These are phyloP conservation scores for Lasioglossum vierecki DNA, from an alignment of 2,888 invertebrate species.

Conservation along the genomic window DNA sequence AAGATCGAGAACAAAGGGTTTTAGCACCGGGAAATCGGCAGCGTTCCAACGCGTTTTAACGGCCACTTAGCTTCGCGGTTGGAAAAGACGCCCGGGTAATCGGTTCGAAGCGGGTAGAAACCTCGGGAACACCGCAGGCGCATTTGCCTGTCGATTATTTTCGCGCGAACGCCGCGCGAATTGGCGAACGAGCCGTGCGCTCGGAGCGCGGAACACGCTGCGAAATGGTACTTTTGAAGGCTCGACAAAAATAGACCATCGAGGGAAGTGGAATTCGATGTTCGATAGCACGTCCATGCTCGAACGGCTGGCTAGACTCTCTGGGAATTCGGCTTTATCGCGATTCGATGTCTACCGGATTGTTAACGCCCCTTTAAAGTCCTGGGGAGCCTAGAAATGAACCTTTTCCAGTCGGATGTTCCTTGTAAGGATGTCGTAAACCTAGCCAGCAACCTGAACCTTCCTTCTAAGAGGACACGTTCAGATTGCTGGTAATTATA, in stretches of 20 bases:
- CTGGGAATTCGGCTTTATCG: constrained; percentile 53
- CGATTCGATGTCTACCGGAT: constrained; percentile 15
- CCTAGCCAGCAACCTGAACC: neutral
- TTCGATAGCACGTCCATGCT: constrained; percentile 14
- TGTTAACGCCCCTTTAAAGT: constrained; percentile 42
- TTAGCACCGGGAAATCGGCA: constrained; percentile 43
- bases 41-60: constrained; percentile 35
- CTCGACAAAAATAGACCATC: constrained; percentile 35
- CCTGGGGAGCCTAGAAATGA: neutral
- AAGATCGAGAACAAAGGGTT: constrained; percentile 1
- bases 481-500: neutral
- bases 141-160: constrained; percentile 45
- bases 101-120: constrained; percentile 24
- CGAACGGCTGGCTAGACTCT: constrained; percentile 16
- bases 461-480: neutral
- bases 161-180: constrained; percentile 16
- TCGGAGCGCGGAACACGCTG: constrained; percentile 11
- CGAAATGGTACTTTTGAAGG: constrained; percentile 27
- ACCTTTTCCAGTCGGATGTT: neutral
- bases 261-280: constrained; percentile 46
- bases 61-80: neutral
- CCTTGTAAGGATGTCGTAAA: neutral
- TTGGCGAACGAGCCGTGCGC: constrained; percentile 15
- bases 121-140: constrained; percentile 26
- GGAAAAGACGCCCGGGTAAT: constrained; percentile 32